Evolutionary conservation across 2,113 vertebrate species (phyloP), one percentile per base, ranked within the genome.

Genomic region (Phylloscopus whistleri): DNA sequence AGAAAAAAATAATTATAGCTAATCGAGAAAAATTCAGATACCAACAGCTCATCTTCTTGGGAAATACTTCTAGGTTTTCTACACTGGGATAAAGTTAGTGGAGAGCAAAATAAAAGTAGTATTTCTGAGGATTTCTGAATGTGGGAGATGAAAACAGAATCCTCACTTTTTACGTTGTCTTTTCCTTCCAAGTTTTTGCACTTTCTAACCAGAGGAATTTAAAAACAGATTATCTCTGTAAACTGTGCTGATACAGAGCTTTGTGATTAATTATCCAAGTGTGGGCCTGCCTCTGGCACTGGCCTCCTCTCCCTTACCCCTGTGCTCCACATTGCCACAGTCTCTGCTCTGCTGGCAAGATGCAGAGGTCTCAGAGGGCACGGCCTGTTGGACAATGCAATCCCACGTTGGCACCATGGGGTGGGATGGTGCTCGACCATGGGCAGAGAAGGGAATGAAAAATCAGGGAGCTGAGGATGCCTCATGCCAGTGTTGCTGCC

Each of bases 401-500:
- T 53, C 55, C 33, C 3, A 3, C 9, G 0, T 2, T 1, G 1
- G 21, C 22, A 41, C 60, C 2, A 0, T 7, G 37, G 37, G 16
- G 11, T 48, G 10, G 67, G 70, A 13, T 27, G 31, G 27, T 75
- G 75, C 53, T 85, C 23, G 28, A 30, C 39, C 75, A 26, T 0
- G 6, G 49, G 67, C 52, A 35, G 46, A 28, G 73, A 31, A 43
- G 35, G 16, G 41, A 69, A 24, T 24, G 41, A 44, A 51, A 23
- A 21, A 48, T 30, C 26, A 43, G 33, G 27, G 51, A 84, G 39
- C 5, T 78, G n/a, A 35, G 56, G 12, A 46, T 30, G 63, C 20
- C 23, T 20, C 15, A 4, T 24, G 26, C 24, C 1, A 2, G 2
- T 49, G 51, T 10, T 88, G 43, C 70, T 88, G 39, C 46, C 35